phyloP scores from a whole-genome alignment of 2,888 invertebrate genomes.

The Andrena haemorrhoa region DNA sequence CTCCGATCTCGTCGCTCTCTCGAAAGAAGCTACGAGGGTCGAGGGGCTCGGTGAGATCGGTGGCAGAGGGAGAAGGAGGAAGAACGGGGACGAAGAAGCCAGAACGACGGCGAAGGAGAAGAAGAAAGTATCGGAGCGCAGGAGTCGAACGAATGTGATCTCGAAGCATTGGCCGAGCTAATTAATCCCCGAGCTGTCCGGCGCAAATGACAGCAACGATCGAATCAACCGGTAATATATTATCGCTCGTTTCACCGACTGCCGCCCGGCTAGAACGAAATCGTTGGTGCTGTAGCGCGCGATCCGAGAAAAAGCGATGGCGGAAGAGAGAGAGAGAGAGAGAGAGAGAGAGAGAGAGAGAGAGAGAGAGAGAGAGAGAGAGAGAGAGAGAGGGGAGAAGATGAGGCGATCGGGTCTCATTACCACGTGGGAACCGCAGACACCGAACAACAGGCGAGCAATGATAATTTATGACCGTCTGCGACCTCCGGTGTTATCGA shows the following conservation, averaged over 20 bases:
- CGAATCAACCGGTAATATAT: conserved; percentile 74
- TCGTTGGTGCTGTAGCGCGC: conserved; percentile 45
- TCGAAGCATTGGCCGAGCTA: conserved; percentile 68
- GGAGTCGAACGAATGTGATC: conserved; percentile 66
- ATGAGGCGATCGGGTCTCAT: conserved; percentile 56
- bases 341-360: conserved; percentile 36
- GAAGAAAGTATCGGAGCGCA: conserved; percentile 55
- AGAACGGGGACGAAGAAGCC: conserved; percentile 1
- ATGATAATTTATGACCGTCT: conserved; percentile 72
- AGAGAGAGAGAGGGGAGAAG: conserved; percentile 22
- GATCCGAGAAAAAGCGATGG: conserved; percentile 49
- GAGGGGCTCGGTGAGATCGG: neutral
- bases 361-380: conserved; percentile 16
- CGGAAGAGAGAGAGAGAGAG: conserved; percentile 27
- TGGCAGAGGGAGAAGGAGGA: conserved; percentile 2
- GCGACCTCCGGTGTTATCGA: conserved; percentile 68
- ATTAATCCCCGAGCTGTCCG: conserved; percentile 74
- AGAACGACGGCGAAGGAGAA: conserved; percentile 17
- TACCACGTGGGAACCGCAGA: conserved; percentile 71
- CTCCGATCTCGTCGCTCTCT: conserved; percentile 47
- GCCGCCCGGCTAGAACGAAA: conserved; percentile 64
- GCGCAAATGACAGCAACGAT: conserved; percentile 75
- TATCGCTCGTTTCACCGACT: conserved; percentile 70
- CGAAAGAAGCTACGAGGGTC: conserved; percentile 46
- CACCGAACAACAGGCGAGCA: conserved; percentile 62